Evolutionary conservation across 30 jellyfish, hydroid and myxozoan species (phyloP).

Genomic region (Pelagia noctiluca): DNA sequence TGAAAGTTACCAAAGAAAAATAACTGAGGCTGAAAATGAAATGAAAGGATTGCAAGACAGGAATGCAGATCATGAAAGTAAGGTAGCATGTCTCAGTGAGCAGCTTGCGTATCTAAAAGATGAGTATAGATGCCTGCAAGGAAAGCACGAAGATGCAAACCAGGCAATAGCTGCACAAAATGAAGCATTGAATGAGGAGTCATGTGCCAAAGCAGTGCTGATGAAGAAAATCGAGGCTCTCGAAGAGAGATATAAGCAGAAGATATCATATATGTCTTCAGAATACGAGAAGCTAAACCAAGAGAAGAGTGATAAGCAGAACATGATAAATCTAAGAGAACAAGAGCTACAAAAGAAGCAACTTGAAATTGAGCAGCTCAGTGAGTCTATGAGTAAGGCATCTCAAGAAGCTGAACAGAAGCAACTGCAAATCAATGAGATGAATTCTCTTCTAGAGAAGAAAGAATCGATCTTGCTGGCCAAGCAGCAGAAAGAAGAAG

Average conservation of each 20-base stretch:
- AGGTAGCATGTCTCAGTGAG: neutral
- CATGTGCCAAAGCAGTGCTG: conserved; percentile 7
- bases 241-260: conserved; percentile 16
- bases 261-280: conserved; percentile 7
- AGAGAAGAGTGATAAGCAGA: conserved; percentile 5
- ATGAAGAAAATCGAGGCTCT: conserved; percentile 4
- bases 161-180: conserved; percentile 1
- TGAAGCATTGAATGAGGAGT: conserved; percentile 18
- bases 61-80: conserved; percentile 9
- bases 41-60: neutral
- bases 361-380: neutral
- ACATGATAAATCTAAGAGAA: neutral
- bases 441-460: neutral
- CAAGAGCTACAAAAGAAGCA: conserved; percentile 8
- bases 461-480: neutral
- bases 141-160: conserved; percentile 11
- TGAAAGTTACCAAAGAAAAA: conserved; percentile 12
- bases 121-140: conserved; percentile 7
- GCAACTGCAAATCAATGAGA: neutral
- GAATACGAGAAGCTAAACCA: conserved; percentile 9
- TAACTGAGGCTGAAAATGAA: conserved; percentile 37
- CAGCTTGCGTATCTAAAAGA: neutral
- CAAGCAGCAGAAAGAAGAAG: conserved; percentile 9
- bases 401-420: neutral
- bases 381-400: neutral